Conservation (phyloP, 1,140 invertebrate genomes). For the Drosophila saltans region DNA sequence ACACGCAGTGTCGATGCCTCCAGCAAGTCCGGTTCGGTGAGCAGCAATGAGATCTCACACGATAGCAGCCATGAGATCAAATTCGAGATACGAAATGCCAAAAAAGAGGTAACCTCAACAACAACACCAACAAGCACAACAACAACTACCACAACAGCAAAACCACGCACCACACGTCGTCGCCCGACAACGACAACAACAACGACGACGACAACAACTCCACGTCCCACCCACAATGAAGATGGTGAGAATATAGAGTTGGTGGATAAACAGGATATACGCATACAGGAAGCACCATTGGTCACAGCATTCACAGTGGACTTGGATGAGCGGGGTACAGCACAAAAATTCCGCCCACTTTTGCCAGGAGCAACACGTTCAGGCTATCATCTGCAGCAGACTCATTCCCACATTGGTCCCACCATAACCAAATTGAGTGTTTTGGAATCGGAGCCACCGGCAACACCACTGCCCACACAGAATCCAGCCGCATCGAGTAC, state of each 20-base stretch:
- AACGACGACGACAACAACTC: constrained; percentile 85
- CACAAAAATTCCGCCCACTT: constrained; percentile 90
- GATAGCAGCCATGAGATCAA: constrained; percentile 74
- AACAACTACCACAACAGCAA: constrained; percentile 82
- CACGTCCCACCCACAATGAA: constrained; percentile 86
- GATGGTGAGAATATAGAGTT: constrained; percentile 87
- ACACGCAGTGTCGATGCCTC: constrained; percentile 66
- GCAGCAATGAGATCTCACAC: constrained; percentile 72
- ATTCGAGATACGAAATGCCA: constrained; percentile 77
- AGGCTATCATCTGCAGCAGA: constrained; percentile 32
- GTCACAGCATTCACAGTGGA: constrained; percentile 93
- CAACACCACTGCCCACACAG: constrained; percentile 61
- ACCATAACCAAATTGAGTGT: constrained; percentile 78
- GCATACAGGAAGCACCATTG: constrained; percentile 90
- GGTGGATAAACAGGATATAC: constrained; percentile 88
- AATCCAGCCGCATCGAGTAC: constrained; percentile 58
- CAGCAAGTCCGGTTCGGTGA: constrained; percentile 43
- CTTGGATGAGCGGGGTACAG: constrained; percentile 89
- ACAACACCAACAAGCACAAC: constrained; percentile 68
- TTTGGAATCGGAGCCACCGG: constrained; percentile 56
- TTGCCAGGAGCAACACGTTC: constrained; percentile 82
- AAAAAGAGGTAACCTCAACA: constrained; percentile 29
- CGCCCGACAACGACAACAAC: constrained; percentile 84
- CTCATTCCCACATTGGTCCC: constrained; percentile 47
- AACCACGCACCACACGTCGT: constrained; percentile 84